Percentiles rank a stretch among this genome's conserved stretches.
Evolutionary conservation across 2,113 vertebrate genomes (phyloP).

Genomic region (Chloropsis hardwickii): DNA sequence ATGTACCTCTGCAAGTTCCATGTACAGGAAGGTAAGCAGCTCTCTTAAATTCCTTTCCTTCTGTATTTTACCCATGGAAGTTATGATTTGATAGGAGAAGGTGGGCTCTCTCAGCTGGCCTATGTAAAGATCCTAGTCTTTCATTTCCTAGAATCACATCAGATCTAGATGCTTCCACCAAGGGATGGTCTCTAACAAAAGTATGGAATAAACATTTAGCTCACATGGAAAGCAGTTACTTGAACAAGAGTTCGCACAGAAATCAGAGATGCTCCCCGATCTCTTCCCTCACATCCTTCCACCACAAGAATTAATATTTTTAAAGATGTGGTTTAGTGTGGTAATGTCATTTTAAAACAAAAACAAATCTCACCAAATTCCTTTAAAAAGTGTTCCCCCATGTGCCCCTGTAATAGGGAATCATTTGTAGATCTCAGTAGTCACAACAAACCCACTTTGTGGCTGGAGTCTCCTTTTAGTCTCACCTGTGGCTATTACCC

Average conservation of each 20-base stretch:
- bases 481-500: neutral
- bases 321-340: neutral
- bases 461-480: neutral
- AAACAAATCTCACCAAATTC: neutral
- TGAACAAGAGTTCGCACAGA: neutral
- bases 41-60: slow-evolving; percentile 2
- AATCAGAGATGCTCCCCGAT: neutral
- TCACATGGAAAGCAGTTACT: neutral
- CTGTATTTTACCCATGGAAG: neutral
- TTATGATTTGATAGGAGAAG: neutral
- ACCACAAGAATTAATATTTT: neutral
- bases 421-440: neutral
- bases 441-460: neutral
- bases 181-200: neutral
- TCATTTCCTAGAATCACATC: neutral
- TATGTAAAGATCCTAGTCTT: neutral
- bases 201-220: neutral
- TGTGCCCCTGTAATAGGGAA: neutral
- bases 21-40: neutral
- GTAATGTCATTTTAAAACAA: neutral
- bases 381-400: neutral
- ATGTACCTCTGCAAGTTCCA: neutral
- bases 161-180: neutral
- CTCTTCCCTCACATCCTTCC: neutral
- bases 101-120: neutral